Evolutionary conservation across 2,797 vertebrate species (phyloP), one percentile per base, ranked within the genome.

Genomic region (Neomorphus geoffroyi): DNA sequence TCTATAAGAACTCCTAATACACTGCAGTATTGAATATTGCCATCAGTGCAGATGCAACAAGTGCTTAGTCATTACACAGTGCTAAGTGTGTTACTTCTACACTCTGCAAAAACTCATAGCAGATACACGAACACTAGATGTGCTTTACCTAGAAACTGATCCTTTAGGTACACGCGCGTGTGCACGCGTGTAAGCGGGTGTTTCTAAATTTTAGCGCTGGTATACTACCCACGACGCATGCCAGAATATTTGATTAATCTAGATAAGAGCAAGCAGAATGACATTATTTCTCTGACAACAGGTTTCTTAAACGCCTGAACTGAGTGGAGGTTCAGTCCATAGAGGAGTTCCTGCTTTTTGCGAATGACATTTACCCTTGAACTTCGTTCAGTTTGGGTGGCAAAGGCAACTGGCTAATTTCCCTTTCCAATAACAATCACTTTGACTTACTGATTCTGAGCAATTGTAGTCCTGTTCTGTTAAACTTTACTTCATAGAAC

Each of bases 131-230:
- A 65, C 9, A 33, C 15, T 18, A n/a, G 18, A 24, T 39, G 11
- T 30, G 23, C 48, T 43, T 21, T 39, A 2, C 3, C 22, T 61
- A 70, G 39, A 48, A 51, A 46, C 26, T 22, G 18, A 18, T 48
- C 46, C 14, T 54, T 61, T 19, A 32, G 18, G 17, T 10, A 60
- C 43, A 35, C 5, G 18, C 4, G 5, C 8, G n/a, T n/a, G n/a
- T n/a, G n/a, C 5, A 18, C 4, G 5, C 8, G n/a, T n/a, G n/a
- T n/a, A n/a, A n/a, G 15, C 3, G 4, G 1, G 10, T 33, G 7
- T 18, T 5, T 33, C 50, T 80, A n/a, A 57, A 60, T 35, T 28
- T 75, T 41, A 56, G 15, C 17, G 54, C 61, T 72, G 16, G 46
- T n/a, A 5, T 83, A 54, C 9, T 45, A 79, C 56, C 19, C 23